Conservation (phyloP, 2,888 invertebrate species). For the Chaetogeoica ovagalla region DNA sequence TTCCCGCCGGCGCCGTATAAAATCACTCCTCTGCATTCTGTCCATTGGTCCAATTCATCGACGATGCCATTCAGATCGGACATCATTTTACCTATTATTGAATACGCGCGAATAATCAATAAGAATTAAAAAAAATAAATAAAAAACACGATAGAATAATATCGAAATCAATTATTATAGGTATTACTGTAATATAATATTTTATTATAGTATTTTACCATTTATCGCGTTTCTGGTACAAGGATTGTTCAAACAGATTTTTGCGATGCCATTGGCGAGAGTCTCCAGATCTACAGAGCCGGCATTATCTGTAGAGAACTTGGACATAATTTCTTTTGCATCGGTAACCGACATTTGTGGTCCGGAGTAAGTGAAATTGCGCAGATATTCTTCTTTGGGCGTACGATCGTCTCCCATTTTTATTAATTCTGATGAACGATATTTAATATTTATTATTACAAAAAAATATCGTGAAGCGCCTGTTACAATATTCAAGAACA, state of each 20-base stretch:
- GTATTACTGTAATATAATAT: background rate
- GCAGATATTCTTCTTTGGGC: slow-evolving; percentile 1
- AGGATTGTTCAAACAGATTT: slow-evolving; percentile 60
- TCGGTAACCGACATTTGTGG: background rate
- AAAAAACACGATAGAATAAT: background rate
- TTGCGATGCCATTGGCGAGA: slow-evolving; percentile 61
- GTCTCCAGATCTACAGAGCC: slow-evolving; percentile 59
- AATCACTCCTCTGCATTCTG: slow-evolving; percentile 61
- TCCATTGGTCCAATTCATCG: slow-evolving; percentile 61
- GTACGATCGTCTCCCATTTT: background rate
- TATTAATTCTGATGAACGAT: background rate
- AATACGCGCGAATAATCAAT: background rate
- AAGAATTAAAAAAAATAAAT: no score
- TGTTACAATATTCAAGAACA: no score
- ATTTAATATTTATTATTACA: no score
- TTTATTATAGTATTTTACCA: slow-evolving; percentile 58
- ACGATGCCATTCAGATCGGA: slow-evolving; percentile 61
- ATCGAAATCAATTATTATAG: background rate
- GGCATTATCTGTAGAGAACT: slow-evolving; percentile 52
- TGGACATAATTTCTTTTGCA: background rate
- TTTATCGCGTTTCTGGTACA: slow-evolving; percentile 62
- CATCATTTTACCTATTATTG: slow-evolving; percentile 64
- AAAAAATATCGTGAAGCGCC: no score
- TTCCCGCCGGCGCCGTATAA: slow-evolving; percentile 60
- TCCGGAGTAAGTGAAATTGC: slow-evolving; percentile 12